Percentiles rank a stretch among this genome's conserved stretches.
These are phyloP conservation scores for Eupithecia tripunctaria DNA, from an alignment of 2,888 invertebrate genomes.

Conservation along the genomic window DNA sequence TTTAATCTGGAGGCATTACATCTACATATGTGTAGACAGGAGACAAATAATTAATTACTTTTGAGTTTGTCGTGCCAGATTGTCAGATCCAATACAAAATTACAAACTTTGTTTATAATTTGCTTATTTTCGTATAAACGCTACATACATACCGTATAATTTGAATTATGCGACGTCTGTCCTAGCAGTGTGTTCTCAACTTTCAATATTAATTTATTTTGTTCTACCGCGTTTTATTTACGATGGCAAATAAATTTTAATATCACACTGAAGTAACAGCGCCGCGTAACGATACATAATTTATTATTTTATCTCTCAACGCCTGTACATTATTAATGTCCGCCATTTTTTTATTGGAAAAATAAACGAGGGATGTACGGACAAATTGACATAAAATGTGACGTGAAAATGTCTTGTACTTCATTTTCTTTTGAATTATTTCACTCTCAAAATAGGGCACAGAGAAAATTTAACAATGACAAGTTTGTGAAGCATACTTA, in stretches of 20 bases:
- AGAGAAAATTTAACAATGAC: neutral
- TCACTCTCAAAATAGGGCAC: neutral
- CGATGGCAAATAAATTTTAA: conserved; percentile 48
- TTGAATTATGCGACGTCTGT: conserved; percentile 39
- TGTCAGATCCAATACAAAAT: conserved; percentile 24
- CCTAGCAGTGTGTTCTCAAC: conserved; percentile 38
- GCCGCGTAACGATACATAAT: conserved; percentile 42
- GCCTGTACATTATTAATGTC: conserved; percentile 39
- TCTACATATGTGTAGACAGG: neutral
- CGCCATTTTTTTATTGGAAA: conserved; percentile 26
- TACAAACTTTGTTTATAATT: conserved; percentile 36
- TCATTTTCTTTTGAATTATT: conserved; percentile 1
- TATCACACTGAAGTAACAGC: conserved; percentile 42
- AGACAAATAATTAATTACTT: conserved; percentile 2
- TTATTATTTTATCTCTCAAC: conserved; percentile 44
- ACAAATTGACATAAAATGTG: conserved; percentile 34
- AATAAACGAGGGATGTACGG: conserved; percentile 24
- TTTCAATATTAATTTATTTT: conserved; percentile 52
- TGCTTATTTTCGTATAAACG: conserved; percentile 5
- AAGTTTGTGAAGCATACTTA: neutral
- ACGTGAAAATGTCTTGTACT: conserved; percentile 13
- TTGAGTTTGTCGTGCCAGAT: neutral
- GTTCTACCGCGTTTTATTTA: conserved; percentile 50
- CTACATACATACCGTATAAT: conserved; percentile 19
- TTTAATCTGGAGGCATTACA: neutral